These are phyloP conservation scores for Pandemis corylana DNA, from an alignment of 2,888 invertebrate genomes.

Conservation along the genomic window DNA sequence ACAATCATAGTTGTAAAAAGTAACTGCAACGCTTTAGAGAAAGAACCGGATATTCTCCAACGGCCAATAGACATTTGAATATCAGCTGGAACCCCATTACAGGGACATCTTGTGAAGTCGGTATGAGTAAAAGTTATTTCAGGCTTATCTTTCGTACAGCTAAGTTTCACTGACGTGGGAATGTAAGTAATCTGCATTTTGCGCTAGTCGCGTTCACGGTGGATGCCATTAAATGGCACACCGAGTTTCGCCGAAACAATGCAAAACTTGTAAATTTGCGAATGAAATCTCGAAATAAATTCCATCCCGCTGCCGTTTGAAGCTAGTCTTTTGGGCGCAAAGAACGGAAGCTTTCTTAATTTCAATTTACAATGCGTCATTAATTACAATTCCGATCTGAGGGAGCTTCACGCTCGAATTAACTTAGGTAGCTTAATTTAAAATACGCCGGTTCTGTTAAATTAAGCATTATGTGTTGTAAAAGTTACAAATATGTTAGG, in stretches of 20 bases:
- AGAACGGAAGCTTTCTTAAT: not conserved
- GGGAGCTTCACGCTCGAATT: conserved; percentile 13
- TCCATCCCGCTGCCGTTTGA: not conserved
- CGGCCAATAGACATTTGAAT: conserved; percentile 51
- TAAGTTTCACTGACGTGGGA: conserved; percentile 39
- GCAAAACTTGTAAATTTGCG: conserved; percentile 12
- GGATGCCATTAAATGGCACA: conserved; percentile 25
- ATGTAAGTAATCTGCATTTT: conserved; percentile 45
- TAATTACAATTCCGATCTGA: conserved; percentile 19
- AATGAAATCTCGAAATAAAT: conserved; percentile 12
- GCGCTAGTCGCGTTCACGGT: conserved; percentile 34
- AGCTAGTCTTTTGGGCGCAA: not conserved
- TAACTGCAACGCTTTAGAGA: conserved; percentile 48
- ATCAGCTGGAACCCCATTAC: conserved; percentile 39
- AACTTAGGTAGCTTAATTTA: conserved; percentile 24
- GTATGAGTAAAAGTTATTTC: conserved; percentile 23
- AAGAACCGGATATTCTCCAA: conserved; percentile 49
- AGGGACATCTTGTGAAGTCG: conserved; percentile 40
- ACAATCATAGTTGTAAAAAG: conserved; percentile 53
- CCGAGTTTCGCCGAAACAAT: conserved; percentile 15
- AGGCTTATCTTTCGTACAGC: conserved; percentile 19
- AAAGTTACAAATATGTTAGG: conserved; percentile 35
- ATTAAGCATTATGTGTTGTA: conserved; percentile 20
- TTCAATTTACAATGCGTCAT: conserved; percentile 5
- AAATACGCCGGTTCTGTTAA: conserved; percentile 31